Base-by-base conservation (phyloP, 2,797 vertebrate species). In the Zenarchopterus dispar region DNA sequence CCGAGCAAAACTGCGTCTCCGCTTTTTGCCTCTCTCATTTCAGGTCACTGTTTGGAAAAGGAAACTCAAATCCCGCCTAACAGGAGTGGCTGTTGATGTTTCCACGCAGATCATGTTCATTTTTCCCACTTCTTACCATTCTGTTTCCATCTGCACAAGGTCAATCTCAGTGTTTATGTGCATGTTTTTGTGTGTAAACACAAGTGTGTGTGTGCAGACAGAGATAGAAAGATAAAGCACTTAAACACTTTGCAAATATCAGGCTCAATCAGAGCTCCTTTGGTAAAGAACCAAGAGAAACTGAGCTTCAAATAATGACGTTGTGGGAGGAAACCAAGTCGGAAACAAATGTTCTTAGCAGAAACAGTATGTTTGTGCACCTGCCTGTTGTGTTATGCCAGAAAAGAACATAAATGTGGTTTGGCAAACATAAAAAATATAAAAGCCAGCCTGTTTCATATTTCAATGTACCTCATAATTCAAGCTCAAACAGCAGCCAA, bases 261-360 rank as follows among this genome's bases (percentile, higher is more conserved):
- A 81, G 73, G 74, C 77, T 84, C 88, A 92, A 92, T 91, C 89
- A 91, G 87, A 23, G 62, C 73, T 86, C 85, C 88, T 91, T 91
- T 92, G 88, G 89, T 91, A 88, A 68, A 84, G 80, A 87, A 88
- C 75, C 78, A 77, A 60, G 73, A 78, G 81, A 89, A 86, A 85
- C 80, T 1, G 52, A 84, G 77, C 72, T 46, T 84, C 72, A 18
- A 58, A 66, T 23, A 16, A 72, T 54, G 68, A 39, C 36, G 36
- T 15, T 5, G 36, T 60, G 56, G 65, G 67, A 81, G 67, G 52
- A 54, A 62, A 24, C 67, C 55, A 22, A 11, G 39, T 16, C 9
- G 56, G 28, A 59, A 75, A 73, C 67, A 68, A 70, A 52, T 62
- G 81, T 39, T 39, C 36, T 65, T 66, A 67, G 74, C 65, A 55